Conservation (phyloP, 2,113 vertebrate species). For the Oriolus oriolus region DNA sequence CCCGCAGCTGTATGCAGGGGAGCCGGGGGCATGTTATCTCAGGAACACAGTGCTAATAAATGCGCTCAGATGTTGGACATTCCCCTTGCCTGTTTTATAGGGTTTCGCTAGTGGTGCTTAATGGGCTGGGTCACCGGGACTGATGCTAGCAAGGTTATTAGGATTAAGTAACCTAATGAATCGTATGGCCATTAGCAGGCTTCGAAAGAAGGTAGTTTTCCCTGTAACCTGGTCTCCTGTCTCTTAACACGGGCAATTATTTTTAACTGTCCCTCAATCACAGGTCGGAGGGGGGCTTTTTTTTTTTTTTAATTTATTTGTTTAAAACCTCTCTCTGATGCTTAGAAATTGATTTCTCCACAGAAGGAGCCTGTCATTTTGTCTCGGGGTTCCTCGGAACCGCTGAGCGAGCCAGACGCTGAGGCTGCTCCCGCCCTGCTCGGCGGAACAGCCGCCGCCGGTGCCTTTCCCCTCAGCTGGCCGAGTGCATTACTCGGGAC, state of each 20-base stretch:
- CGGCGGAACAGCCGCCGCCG: neutral
- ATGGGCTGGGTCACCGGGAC: conserved; percentile 46
- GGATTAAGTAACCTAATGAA: conserved; percentile 70
- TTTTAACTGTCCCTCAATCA: conserved; percentile 26
- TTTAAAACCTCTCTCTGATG: neutral
- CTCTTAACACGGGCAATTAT: conserved; percentile 45
- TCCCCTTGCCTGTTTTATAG: conserved; percentile 55
- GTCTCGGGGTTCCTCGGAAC: neutral
- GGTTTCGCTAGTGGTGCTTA: conserved; percentile 41
- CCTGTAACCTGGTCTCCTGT: neutral
- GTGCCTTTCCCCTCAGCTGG: neutral
- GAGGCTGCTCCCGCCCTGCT: neutral
- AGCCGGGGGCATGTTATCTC: neutral
- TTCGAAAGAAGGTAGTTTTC: conserved; percentile 25
- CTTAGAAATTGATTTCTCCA: neutral
- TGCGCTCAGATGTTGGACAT: conserved; percentile 57
- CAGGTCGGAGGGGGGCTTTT: neutral
- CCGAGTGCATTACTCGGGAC: neutral
- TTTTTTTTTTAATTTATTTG: neutral
- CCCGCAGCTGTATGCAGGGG: neutral
- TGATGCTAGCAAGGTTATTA: conserved; percentile 59
- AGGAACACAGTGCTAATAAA: conserved; percentile 48
- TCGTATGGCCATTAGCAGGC: conserved; percentile 40
- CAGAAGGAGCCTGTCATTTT: neutral
- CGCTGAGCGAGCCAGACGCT: neutral